These are phyloP conservation scores for Forbesichthys papilliferus DNA, from an alignment of 2,113 vertebrate genomes.

Conservation along the genomic window DNA sequence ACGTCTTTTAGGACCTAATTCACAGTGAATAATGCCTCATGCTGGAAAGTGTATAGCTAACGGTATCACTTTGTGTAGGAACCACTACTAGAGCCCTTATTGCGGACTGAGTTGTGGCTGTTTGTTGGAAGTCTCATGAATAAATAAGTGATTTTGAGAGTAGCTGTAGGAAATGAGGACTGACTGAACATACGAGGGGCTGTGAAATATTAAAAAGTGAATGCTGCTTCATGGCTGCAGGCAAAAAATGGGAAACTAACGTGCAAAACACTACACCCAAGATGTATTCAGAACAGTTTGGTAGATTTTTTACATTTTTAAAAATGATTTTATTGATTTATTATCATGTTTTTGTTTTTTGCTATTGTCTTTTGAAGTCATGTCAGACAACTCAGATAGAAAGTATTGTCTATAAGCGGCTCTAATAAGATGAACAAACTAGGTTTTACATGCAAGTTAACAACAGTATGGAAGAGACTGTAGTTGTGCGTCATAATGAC, in stretches of 20 bases:
- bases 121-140: constrained; percentile 58
- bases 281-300: neutral
- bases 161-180: constrained; percentile 57
- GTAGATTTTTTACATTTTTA: neutral
- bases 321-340: constrained; percentile 10
- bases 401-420: constrained; percentile 40
- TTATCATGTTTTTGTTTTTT: neutral
- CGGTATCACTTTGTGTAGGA: constrained; percentile 5
- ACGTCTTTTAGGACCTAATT: too few species aligned
- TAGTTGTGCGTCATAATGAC: neutral
- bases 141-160: constrained; percentile 53
- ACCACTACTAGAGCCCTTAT: constrained; percentile 19
- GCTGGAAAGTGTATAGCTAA: constrained; percentile 11
- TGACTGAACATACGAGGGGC: constrained; percentile 65
- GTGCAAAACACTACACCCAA: neutral
- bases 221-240: constrained; percentile 54
- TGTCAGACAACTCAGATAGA: constrained; percentile 37
- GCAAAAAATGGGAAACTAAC: constrained; percentile 32
- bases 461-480: constrained; percentile 5
- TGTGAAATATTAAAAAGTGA: constrained; percentile 71
- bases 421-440: constrained; percentile 4
- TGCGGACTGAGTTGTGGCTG: constrained; percentile 33
- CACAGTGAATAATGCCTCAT: neutral
- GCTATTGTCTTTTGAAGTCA: constrained; percentile 36
- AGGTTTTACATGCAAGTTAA: constrained; percentile 16